Conservation (phyloP, 2,888 invertebrate genomes). For the Gastrophysa polygoni region DNA sequence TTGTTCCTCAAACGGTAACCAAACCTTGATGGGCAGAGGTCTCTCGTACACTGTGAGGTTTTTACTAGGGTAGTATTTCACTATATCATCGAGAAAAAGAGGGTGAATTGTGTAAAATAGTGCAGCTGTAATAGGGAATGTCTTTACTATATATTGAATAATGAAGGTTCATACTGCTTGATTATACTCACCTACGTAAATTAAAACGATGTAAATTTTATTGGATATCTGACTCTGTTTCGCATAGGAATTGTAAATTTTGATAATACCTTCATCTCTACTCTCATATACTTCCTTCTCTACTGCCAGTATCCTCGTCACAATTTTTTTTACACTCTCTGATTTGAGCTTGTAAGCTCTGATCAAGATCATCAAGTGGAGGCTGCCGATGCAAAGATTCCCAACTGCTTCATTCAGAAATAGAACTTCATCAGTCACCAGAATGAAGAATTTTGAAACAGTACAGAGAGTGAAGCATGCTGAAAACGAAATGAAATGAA, state of each 20-base stretch:
- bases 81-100: constrained; percentile 23
- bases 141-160: too few species aligned
- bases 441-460: constrained; percentile 24
- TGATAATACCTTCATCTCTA: constrained; percentile 20
- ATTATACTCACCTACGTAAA: neutral
- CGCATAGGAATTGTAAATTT: constrained; percentile 24
- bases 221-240: constrained; percentile 23
- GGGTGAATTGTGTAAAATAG: constrained; percentile 34
- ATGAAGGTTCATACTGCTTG: too few species aligned
- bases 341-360: constrained; percentile 23
- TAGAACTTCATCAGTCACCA: constrained; percentile 23
- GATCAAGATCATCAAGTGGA: constrained; percentile 27
- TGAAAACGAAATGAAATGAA: too few species aligned
- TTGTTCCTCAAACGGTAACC: constrained; percentile 33
- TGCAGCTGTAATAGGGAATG: constrained; percentile 20
- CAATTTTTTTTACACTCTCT: constrained; percentile 21
- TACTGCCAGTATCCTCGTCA: constrained; percentile 21
- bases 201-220: neutral
- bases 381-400: constrained; percentile 32
- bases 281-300: constrained; percentile 24
- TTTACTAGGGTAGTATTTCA: constrained; percentile 2
- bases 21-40: constrained; percentile 30
- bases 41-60: constrained; percentile 29
- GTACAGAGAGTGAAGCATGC: constrained; percentile 22
- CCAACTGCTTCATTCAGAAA: constrained; percentile 30